These are phyloP conservation scores for Pavo muticus DNA, from an alignment of 2,113 vertebrate genomes.

Conservation along the genomic window DNA sequence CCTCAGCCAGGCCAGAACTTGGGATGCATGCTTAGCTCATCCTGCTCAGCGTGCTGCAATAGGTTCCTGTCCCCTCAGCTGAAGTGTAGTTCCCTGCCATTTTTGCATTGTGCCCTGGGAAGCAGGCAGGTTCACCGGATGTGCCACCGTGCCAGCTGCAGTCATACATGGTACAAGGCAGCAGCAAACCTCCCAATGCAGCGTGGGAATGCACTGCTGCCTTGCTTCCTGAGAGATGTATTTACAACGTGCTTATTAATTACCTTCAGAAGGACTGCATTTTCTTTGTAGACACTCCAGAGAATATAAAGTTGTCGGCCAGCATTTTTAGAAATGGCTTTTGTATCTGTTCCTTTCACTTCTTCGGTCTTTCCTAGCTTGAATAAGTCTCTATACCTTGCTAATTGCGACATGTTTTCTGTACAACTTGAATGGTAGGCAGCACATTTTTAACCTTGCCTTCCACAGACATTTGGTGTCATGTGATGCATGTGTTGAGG, in stretches of 20 bases:
- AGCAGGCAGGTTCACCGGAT: accelerated
- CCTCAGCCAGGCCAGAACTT: background rate
- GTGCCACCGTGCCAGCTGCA: accelerated
- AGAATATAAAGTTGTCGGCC: background rate
- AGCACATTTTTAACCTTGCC: constrained; percentile 28
- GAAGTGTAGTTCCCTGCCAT: accelerated
- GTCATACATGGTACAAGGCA: accelerated
- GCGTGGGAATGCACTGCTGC: background rate
- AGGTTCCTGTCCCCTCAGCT: background rate
- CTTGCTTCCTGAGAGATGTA: background rate
- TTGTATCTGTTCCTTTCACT: background rate
- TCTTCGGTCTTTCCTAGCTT: background rate
- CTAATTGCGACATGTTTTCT: background rate
- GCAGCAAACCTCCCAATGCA: accelerated
- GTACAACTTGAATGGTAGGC: background rate
- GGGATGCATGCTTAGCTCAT: background rate
- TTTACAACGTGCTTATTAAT: background rate
- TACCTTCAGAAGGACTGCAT: constrained; percentile 12
- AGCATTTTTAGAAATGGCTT: constrained; percentile 17
- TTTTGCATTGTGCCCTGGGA: accelerated
- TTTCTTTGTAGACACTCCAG: background rate
- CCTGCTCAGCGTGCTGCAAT: background rate
- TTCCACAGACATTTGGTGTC: background rate
- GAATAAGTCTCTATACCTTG: background rate
- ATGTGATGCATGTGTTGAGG: background rate